Conservation (phyloP, 37 sponge, comb jelly and placozoan species). For the Tethya wilhelma region DNA sequence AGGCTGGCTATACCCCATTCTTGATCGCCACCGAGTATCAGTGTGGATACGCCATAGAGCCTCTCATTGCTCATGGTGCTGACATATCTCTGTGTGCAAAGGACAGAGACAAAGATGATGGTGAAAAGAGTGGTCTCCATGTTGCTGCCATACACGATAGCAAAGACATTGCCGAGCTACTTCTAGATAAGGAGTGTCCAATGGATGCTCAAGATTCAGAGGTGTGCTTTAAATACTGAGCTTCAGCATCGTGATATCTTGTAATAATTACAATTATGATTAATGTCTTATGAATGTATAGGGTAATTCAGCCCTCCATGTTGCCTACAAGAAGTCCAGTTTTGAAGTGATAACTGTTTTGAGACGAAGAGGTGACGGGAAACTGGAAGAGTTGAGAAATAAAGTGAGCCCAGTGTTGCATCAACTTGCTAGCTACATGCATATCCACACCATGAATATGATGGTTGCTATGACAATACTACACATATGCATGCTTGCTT, state of each 20-base stretch:
- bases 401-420: background rate
- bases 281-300: too few relatives aligned
- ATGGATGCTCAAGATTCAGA: background rate
- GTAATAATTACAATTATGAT: too few relatives aligned
- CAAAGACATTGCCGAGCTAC: slow-evolving; percentile 24
- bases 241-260: background rate
- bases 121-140: slow-evolving; percentile 47
- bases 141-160: slow-evolving; percentile 65
- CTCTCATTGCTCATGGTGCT: background rate
- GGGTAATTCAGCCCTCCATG: slow-evolving; percentile 64
- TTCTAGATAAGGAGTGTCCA: slow-evolving; percentile 9
- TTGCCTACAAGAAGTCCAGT: slow-evolving; percentile 47
- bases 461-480: too few relatives aligned
- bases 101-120: background rate
- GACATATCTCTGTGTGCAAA: too few relatives aligned
- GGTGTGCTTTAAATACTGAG: background rate
- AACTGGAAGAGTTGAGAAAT: background rate
- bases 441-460: too few relatives aligned
- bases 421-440: too few relatives aligned
- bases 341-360: slow-evolving; percentile 35
- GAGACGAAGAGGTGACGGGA: background rate
- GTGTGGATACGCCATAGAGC: background rate
- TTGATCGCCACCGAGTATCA: slow-evolving; percentile 50
- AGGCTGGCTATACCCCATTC: slow-evolving; percentile 50
- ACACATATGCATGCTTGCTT: too few relatives aligned